Base-by-base conservation (phyloP, 1,140 invertebrate genomes). In the Adelges cooleyi region DNA sequence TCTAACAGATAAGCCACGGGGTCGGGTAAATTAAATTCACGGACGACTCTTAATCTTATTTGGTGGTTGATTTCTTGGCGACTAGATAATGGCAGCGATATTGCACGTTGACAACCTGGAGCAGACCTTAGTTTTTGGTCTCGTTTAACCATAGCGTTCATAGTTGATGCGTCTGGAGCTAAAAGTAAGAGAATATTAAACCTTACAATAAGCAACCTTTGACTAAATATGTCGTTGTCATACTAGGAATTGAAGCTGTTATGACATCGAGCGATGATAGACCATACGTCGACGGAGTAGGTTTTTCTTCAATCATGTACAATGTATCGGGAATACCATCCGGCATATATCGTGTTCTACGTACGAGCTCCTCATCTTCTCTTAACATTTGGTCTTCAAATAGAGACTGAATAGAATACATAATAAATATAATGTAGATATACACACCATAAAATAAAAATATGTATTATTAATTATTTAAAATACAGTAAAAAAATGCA, bases 21-120 rank as follows among this genome's bases (percentile, higher is more conserved):
- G 75, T 97, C 94, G 0, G 94, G 94, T 40, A 95, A 80, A 72
- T 93, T 93, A 74, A 95, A 93, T 75, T 97, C 93, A 36, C 94
- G 80, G 0, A 95, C 92, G 1, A 95, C 91, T 6, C 92, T 80
- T 66, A 96, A 75, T 48, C 90, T 84, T 29, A 95, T 84, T 79
- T 88, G 83, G 48, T 84, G 78, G 69, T 83, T 83, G 49, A 92
- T 86, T 72, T 89, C 84, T 52, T 84, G 81, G 18, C 85, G 82
- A 66, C 89, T 89, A 6, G 84, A 83, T 49, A 87, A 79, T 22
- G 87, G 84, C 70, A 91, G 77, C 66, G 82, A 77, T 65, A 88
- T 78, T 9, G 90, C 90, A 67, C 88, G 75, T 72, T 86, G 85
- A 71, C 85, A 89, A 71, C 84, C 82, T 1, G 87, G 85, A n/a